phyloP scores from a whole-genome alignment of 2,888 invertebrate genomes.

The Drosophila merina region DNA sequence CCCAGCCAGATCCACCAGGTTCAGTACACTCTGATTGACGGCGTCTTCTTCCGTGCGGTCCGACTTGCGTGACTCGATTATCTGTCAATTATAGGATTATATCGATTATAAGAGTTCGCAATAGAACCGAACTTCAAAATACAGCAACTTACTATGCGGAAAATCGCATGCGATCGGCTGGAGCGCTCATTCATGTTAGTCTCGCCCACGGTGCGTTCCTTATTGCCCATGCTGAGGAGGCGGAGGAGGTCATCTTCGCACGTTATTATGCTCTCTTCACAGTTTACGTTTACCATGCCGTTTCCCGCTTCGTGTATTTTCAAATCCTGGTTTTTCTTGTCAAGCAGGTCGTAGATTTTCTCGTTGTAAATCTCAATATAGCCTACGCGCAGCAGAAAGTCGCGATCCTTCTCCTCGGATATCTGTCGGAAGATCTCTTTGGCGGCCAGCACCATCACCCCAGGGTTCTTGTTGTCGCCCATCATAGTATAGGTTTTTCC shows the following conservation, averaged over 20 bases:
- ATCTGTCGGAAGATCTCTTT: conserved; percentile 89
- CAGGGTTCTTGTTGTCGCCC: conserved; percentile 88
- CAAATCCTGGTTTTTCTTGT: conserved; percentile 86
- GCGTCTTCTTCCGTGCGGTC: conserved; percentile 85
- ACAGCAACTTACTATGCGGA: conserved; percentile 90
- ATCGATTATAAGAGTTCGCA: neutral
- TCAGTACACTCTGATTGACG: conserved; percentile 90
- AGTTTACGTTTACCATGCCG: conserved; percentile 87
- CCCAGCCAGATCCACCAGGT: conserved; percentile 96
- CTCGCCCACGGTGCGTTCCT: conserved; percentile 89
- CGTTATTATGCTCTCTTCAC: conserved; percentile 87
- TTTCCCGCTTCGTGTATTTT: conserved; percentile 87
- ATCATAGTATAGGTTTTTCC: conserved; percentile 93
- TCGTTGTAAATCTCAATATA: conserved; percentile 96
- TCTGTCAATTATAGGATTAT: conserved; percentile 82
- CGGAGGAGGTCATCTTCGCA: conserved; percentile 87
- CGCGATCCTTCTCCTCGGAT: conserved; percentile 86
- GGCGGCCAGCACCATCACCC: conserved; percentile 90
- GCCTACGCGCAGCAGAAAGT: conserved; percentile 91
- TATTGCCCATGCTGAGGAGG: conserved; percentile 87
- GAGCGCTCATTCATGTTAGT: conserved; percentile 95
- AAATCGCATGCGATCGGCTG: conserved; percentile 95
- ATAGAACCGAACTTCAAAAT: neutral
- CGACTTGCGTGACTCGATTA: conserved; percentile 89
- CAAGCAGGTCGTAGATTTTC: conserved; percentile 90